Conservation (phyloP, 1,140 invertebrate genomes). For the Chrysomallon squamiferum region DNA sequence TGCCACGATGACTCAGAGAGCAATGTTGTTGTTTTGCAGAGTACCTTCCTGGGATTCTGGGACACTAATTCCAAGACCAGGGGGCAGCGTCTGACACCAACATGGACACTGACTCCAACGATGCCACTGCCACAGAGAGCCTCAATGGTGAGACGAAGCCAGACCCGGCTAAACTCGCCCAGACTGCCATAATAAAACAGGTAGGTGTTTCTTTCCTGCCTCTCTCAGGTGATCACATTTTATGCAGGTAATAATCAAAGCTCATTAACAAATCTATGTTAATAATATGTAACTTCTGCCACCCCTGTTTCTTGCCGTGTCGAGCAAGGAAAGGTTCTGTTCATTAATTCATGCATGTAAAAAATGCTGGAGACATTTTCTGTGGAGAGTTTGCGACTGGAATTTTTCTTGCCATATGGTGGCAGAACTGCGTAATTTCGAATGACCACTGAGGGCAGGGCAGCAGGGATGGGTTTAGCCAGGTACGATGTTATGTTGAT, state of each 20-base stretch:
- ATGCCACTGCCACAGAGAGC: conserved; percentile 48
- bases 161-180: conserved; percentile 58
- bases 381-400: too few species aligned
- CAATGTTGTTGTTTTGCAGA: neutral
- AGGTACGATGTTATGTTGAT: too few species aligned
- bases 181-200: conserved; percentile 63
- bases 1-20: too few species aligned
- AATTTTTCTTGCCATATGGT: too few species aligned
- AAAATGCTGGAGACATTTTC: too few species aligned
- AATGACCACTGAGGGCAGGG: too few species aligned
- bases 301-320: too few species aligned
- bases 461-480: too few species aligned
- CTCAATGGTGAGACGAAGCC: conserved; percentile 60
- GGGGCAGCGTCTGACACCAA: conserved; percentile 2
- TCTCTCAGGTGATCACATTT: conserved; percentile 35
- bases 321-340: too few species aligned
- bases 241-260: conserved; percentile 41
- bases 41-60: neutral
- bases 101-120: conserved; percentile 60
- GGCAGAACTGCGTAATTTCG: too few species aligned
- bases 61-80: neutral
- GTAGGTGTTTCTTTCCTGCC: conserved; percentile 28
- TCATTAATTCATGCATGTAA: too few species aligned
- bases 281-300: conserved; percentile 48
- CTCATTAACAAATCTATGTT: conserved; percentile 60